Base-by-base conservation (phyloP, 1,140 invertebrate genomes). In the Tetranychus urticae region DNA sequence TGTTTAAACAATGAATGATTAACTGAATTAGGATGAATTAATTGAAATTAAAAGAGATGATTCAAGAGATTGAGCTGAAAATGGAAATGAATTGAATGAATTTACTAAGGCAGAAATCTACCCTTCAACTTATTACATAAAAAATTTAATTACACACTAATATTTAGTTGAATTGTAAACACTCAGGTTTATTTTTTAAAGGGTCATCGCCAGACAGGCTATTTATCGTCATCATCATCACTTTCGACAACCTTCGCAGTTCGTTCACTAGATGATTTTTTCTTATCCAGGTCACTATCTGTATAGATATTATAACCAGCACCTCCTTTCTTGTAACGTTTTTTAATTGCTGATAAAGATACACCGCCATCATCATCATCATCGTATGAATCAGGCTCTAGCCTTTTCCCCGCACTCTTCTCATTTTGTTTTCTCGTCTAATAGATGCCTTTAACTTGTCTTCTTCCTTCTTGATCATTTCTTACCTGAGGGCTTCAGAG, bases 381-480 rank as follows among this genome's bases (percentile, higher is more conserved):
- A 61, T 87, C 84, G 63, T 67, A 56, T 54, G 62, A 34, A 61
- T 71, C 77, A 71, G 65, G 79, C 76, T 74, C 82, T 69, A 46
- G 77, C 79, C 69, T 78, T 75, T 71, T 79, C n/a, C 82, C 65
- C 71, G 76, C 63, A 76, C 75, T 65, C 76, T 71, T 67, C 75
- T 79, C 75, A 76, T 80, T 72, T 75, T 81, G 64, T 71, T 83
- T 75, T 77, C 79, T 1, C 81, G 75, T 8, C 87, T 77, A 73
- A 92, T 82, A 0, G 87, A 84, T 63, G 89, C 86, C 62, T 86
- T 77, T 2, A 94, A 69, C 70, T 86, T 83, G 70, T 94, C 89
- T 73, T 97, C 91, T 69, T 96, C 91, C 82, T 92, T 91, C 81
- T 91, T 91, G 2, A 94, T 83, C 77, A 90, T 83, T 68, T 88